Evolutionary conservation across 2,113 vertebrate genomes (phyloP), one percentile per base, ranked within the genome.

Genomic region (Chrysemys picta): DNA sequence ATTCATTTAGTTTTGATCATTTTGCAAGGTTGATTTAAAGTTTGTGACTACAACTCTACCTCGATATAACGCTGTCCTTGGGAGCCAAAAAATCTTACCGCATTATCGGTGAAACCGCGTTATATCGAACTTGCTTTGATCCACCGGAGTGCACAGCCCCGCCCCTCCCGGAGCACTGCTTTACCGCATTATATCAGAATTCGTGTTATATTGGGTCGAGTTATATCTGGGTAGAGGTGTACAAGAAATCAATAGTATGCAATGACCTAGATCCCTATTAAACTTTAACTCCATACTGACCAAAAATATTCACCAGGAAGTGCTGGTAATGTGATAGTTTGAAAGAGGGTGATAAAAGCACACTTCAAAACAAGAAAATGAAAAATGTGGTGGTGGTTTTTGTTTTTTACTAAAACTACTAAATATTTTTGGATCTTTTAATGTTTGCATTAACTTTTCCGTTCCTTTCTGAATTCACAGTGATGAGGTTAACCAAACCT

Each of bases 401-500:
- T 50, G 59, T 27, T 45, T 11, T 3, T 19, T 24, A 24, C 5
- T 13, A 78, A 47, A 76, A 27, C 75, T 78, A 47, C 25, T 29
- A 78, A 3, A 24, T 78, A 47, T 78, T 27, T 75, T 78, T 78
- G 75, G 22, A 78, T 78, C 24, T 16, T 45, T 78, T 47, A 45
- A 72, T 29, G 1, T 81, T 90, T 76, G 42, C 4, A 52, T 81
- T 93, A n/a, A 91, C 49, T 6, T 50, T 6, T 91, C 22, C 45
- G 86, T 91, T 94, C 16, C 87, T 90, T 85, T 96, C 90, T 97
- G 81, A 52, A 93, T 97, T 98, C 91, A 31, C 97, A 99, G 99
- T 99, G 97, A 99, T 99, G 99, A 98, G 99, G 80, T 97, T 99
- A 93, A 99, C 99, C 14, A 99, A 99, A 95, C 99, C 99, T 50